phyloP scores from a whole-genome alignment of 2,888 invertebrate species.

The Dysmachus trigonus region DNA sequence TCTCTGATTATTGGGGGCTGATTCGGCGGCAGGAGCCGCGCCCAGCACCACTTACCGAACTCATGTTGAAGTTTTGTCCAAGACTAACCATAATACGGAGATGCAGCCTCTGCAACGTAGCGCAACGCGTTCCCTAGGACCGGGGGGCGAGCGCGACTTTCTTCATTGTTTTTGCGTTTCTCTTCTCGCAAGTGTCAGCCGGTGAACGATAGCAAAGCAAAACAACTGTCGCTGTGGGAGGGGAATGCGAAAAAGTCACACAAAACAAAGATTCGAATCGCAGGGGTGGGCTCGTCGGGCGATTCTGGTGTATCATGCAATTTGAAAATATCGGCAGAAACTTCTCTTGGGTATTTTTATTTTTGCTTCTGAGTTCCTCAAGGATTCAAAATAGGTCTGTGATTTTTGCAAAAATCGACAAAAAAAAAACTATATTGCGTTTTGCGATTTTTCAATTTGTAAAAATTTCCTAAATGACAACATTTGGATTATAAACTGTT shows the following conservation, averaged over 20 bases:
- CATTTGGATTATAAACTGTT: no score
- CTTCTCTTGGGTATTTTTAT: background rate
- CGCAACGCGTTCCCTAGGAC: conserved; percentile 10
- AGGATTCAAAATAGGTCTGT: no score
- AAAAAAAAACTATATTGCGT: no score
- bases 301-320: background rate
- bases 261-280: background rate
- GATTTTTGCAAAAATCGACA: no score
- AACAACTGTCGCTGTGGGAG: background rate
- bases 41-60: conserved; percentile 53
- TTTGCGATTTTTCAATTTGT: no score
- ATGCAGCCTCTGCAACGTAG: background rate
- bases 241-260: background rate
- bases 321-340: background rate
- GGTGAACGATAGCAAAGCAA: background rate
- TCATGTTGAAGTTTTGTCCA: conserved; percentile 53
- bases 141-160: background rate
- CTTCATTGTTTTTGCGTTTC: background rate
- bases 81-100: conserved; percentile 54
- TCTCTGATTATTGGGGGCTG: background rate
- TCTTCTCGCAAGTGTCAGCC: background rate
- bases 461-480: no score
- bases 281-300: background rate
- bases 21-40: background rate
- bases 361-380: no score